Conservation (phyloP, 2,113 vertebrate genomes). For the Platysternon megacephalum region DNA sequence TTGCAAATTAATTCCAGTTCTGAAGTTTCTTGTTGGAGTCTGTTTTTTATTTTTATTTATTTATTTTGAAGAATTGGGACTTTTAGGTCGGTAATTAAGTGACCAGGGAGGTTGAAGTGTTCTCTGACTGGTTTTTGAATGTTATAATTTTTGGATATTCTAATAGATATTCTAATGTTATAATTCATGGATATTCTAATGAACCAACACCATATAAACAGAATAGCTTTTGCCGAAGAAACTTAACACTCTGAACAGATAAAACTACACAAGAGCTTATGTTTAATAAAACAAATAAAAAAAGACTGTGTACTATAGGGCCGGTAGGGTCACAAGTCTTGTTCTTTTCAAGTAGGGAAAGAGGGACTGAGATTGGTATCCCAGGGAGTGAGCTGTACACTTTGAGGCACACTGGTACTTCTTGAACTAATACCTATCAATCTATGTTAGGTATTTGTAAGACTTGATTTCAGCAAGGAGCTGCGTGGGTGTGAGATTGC, state of each 20-base stretch:
- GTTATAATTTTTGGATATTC: too few species aligned
- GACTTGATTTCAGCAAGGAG: not conserved
- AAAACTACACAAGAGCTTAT: not conserved
- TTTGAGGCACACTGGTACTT: not conserved
- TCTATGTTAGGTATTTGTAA: not conserved
- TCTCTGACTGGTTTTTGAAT: too few species aligned
- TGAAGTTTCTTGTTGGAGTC: too few species aligned
- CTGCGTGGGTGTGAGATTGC: not conserved
- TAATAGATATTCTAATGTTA: too few species aligned
- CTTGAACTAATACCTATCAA: not conserved
- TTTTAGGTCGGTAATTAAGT: too few species aligned
- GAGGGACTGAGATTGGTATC: not conserved
- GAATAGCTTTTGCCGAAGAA: not conserved
- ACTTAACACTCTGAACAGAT: not conserved
- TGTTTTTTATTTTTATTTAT: too few species aligned
- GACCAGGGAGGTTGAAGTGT: too few species aligned
- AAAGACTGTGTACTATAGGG: not conserved
- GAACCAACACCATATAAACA: not conserved
- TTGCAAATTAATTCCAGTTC: too few species aligned
- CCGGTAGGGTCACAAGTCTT: not conserved
- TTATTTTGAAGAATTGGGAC: too few species aligned
- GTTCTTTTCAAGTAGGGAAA: not conserved
- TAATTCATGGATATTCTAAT: not conserved
- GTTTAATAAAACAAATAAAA: not conserved
- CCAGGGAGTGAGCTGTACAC: not conserved